phyloP scores from a whole-genome alignment of 2,888 invertebrate species.

The Glaucopsyche alexis region DNA sequence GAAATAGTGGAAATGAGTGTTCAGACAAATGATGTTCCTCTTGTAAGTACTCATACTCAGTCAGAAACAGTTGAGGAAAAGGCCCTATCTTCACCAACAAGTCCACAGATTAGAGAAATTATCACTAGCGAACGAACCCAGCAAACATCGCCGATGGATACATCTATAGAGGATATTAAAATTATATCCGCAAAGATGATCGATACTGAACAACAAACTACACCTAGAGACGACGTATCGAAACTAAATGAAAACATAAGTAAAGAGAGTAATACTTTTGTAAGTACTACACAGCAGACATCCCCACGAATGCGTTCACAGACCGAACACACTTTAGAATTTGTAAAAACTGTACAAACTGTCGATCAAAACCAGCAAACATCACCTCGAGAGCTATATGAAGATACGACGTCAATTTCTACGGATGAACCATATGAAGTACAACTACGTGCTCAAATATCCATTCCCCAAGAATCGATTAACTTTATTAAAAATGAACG shows the following conservation, averaged over 20 bases:
- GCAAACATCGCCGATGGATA: slow-evolving; percentile 80
- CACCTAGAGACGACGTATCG: slow-evolving; percentile 39
- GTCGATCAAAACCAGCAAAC: slow-evolving; percentile 69
- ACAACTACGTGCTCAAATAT: slow-evolving; percentile 80
- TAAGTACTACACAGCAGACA: slow-evolving; percentile 59
- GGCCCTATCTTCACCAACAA: slow-evolving; percentile 37
- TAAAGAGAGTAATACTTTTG: slow-evolving; percentile 47
- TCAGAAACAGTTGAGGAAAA: slow-evolving; percentile 57
- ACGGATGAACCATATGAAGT: slow-evolving; percentile 81
- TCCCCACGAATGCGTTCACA: slow-evolving; percentile 41
- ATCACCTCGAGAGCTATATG: slow-evolving; percentile 79
- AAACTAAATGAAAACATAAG: slow-evolving; percentile 46
- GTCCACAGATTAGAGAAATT: slow-evolving; percentile 38
- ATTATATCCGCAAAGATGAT: slow-evolving; percentile 40
- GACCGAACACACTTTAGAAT: background rate
- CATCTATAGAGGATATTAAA: slow-evolving; percentile 38
- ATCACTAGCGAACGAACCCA: slow-evolving; percentile 52
- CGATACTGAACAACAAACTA: slow-evolving; percentile 56
- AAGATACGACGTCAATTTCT: slow-evolving; percentile 72
- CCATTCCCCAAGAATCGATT: slow-evolving; percentile 70
- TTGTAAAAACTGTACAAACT: slow-evolving; percentile 34
- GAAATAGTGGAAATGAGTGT: slow-evolving; percentile 59
- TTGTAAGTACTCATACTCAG: slow-evolving; percentile 66
- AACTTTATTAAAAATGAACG: slow-evolving; percentile 69
- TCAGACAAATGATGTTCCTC: slow-evolving; percentile 63